Evolutionary conservation across 1,140 invertebrate species (phyloP).

Genomic region (Orchestia grillus): DNA sequence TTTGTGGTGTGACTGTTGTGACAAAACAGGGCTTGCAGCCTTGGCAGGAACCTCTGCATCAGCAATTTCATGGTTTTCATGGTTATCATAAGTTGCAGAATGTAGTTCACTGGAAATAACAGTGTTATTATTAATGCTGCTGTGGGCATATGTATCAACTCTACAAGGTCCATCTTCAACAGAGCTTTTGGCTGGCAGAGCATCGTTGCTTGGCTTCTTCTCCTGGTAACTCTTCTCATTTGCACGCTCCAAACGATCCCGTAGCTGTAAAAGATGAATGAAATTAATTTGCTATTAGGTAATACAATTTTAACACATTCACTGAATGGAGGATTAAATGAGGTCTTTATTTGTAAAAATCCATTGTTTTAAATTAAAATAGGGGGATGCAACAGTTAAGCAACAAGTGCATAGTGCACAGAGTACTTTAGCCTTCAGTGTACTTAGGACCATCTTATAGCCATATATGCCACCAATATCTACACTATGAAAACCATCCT

Average conservation of each 20-base stretch:
- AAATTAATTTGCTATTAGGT: neutral
- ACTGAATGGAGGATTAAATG: no score
- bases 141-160: neutral
- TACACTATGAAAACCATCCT: no score
- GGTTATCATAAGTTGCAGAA: neutral
- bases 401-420: no score
- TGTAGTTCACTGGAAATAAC: neutral
- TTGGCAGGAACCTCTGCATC: neutral
- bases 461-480: no score
- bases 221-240: neutral
- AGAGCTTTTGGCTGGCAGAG: neutral
- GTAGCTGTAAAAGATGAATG: slow-evolving; percentile 30
- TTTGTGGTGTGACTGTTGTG: neutral
- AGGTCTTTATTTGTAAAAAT: no score
- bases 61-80: neutral
- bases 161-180: neutral
- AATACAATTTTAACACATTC: no score
- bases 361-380: no score
- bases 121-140: neutral
- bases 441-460: no score
- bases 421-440: no score
- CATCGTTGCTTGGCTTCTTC: neutral
- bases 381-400: no score
- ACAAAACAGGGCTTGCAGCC: neutral
- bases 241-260: neutral